Conservation (phyloP, 2,888 invertebrate species). For the Drosophila silvestris region DNA sequence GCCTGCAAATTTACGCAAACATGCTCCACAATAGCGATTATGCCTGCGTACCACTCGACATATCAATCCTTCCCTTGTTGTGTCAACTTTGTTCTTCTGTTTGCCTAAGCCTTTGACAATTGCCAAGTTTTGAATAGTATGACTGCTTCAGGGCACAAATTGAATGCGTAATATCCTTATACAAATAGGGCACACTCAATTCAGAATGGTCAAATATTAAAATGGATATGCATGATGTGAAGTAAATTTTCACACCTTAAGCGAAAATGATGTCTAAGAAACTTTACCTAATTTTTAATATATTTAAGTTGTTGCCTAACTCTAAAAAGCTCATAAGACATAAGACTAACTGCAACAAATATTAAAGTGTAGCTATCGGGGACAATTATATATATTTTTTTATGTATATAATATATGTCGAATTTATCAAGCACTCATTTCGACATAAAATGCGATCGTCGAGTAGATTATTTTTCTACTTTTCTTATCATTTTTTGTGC, state of each 20-base stretch:
- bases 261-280: no score
- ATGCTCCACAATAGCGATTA: constrained; percentile 61
- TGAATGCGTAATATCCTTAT: background rate
- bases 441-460: constrained; percentile 7
- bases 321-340: no score
- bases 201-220: background rate
- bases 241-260: background rate
- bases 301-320: background rate
- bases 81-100: constrained; percentile 11
- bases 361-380: no score
- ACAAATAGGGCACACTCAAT: background rate
- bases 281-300: no score
- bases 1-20: constrained; percentile 54
- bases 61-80: constrained; percentile 48
- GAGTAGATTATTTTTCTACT: constrained; percentile 10
- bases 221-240: background rate
- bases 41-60: constrained; percentile 24
- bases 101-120: constrained; percentile 49
- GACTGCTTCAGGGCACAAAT: background rate
- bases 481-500: background rate
- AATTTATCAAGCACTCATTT: background rate
- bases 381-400: no score
- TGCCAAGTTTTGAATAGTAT: constrained; percentile 3
- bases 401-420: background rate
- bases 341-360: no score